Percentiles rank a stretch among this genome's conserved stretches.
Evolutionary conservation across 2,113 vertebrate genomes (phyloP).

Genomic region (Buteo buteo): DNA sequence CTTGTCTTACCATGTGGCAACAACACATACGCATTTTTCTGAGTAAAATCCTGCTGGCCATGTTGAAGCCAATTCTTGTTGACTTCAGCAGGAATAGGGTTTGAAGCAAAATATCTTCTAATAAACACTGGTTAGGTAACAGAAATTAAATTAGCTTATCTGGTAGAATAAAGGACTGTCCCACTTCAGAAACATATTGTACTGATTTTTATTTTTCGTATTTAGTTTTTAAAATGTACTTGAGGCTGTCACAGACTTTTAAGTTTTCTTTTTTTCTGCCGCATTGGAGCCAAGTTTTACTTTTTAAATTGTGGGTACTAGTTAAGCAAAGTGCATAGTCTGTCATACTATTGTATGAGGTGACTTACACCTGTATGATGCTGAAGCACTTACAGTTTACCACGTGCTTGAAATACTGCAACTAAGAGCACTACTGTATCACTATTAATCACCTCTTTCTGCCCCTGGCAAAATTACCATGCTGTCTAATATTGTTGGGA

Average conservation of each 20-base stretch:
- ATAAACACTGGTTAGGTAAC: neutral
- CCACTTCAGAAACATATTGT: neutral
- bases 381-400: neutral
- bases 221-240: neutral
- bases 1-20: neutral
- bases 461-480: neutral
- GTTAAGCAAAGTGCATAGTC: neutral
- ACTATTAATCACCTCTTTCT: neutral
- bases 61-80: neutral
- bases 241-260: neutral
- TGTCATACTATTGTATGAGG: too few species aligned
- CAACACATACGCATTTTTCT: neutral
- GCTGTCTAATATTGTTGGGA: neutral
- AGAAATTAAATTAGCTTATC: neutral
- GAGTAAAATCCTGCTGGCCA: neutral
- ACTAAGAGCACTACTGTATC: neutral
- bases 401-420: rapidly evolving
- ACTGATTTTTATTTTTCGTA: neutral
- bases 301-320: neutral
- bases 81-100: neutral
- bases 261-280: neutral
- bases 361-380: neutral
- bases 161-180: neutral
- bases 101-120: neutral
- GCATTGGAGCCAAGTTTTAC: neutral